phyloP scores from a whole-genome alignment of 2,113 vertebrate genomes.

The Oophaga pumilio region DNA sequence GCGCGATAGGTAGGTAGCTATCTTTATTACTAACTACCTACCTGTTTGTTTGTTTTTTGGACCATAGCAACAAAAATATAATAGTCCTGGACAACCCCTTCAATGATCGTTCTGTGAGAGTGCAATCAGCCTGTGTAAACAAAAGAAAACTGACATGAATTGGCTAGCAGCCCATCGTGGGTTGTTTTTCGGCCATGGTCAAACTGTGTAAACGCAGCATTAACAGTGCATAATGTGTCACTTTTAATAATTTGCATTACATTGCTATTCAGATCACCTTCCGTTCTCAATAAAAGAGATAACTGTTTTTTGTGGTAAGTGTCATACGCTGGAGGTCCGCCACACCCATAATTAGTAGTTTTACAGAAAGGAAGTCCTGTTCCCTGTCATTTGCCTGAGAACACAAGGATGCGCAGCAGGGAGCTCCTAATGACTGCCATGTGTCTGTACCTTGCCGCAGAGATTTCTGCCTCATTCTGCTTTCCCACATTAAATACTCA shows the following conservation, averaged over 20 bases:
- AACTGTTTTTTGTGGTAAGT: neutral
- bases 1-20: no score
- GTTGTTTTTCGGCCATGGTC: no score
- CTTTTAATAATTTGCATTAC: neutral
- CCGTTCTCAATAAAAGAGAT: neutral
- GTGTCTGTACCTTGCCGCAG: neutral
- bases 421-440: neutral
- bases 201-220: no score
- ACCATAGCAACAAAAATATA: no score
- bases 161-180: no score
- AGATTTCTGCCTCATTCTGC: neutral
- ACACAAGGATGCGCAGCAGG: neutral
- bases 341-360: neutral
- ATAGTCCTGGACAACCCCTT: no score
- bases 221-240: neutral
- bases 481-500: neutral
- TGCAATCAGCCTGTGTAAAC: no score
- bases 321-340: neutral
- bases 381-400: neutral
- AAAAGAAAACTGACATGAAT: no score
- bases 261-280: neutral
- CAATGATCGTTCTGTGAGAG: no score
- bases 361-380: constrained; percentile 18
- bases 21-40: no score
- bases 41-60: no score